Conservation (phyloP, 2,888 invertebrate species). For the Drosophila demipolita region DNA sequence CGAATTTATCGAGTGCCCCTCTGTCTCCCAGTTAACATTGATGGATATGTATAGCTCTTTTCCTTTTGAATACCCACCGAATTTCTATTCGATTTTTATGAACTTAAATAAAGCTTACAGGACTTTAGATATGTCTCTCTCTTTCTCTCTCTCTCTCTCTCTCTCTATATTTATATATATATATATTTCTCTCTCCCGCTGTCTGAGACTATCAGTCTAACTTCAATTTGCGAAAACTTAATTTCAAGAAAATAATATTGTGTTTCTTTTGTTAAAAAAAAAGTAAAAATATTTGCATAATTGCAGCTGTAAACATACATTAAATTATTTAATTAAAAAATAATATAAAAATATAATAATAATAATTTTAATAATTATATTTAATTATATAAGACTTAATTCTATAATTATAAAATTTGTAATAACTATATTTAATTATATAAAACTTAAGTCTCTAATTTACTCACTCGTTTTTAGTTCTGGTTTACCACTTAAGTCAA, state of each 20-base stretch:
- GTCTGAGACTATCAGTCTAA: neutral
- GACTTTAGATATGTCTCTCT: neutral
- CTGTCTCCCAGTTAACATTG: neutral
- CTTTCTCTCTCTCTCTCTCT: neutral
- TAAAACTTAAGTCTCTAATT: neutral
- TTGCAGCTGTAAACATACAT: too few species aligned
- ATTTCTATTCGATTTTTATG: neutral
- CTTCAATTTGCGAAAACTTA: too few species aligned
- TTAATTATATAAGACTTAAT: too few species aligned
- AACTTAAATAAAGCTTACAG: neutral
- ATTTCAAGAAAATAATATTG: neutral
- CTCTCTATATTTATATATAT: neutral
- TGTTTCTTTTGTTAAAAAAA: too few species aligned
- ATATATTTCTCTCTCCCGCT: neutral
- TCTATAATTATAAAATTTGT: too few species aligned
- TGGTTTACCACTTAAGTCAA: constrained; percentile 1
- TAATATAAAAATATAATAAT: neutral
- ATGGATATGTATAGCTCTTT: neutral
- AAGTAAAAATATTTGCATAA: too few species aligned
- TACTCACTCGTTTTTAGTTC: neutral
- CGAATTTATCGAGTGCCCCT: constrained; percentile 3
- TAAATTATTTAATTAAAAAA: neutral
- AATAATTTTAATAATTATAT: neutral
- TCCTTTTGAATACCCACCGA: neutral
- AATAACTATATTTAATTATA: neutral